phyloP scores from a whole-genome alignment of 1,140 invertebrate genomes.

The Meloidogyne floridensis region DNA sequence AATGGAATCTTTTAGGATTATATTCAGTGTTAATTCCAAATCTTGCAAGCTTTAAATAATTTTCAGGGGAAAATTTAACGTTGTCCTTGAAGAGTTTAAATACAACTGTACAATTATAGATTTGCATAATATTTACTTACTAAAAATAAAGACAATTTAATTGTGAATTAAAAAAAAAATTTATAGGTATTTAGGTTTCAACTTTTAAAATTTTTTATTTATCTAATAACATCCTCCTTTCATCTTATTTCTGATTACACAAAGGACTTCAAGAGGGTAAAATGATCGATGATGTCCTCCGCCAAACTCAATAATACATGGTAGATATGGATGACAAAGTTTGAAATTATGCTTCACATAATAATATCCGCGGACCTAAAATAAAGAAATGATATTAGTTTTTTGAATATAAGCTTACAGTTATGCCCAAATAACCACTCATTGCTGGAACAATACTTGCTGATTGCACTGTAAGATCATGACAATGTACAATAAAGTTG shows the following conservation, averaged over 20 bases:
- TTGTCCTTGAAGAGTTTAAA: neutral
- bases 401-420: neutral
- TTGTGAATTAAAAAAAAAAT: too few relatives aligned
- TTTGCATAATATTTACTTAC: neutral
- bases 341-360: too few relatives aligned
- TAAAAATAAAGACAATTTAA: neutral
- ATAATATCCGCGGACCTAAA: too few relatives aligned
- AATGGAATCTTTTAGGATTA: too few relatives aligned
- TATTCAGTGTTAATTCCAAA: too few relatives aligned
- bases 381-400: too few relatives aligned
- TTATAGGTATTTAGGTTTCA: too few relatives aligned
- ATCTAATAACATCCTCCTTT: neutral
- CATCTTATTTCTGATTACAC: neutral
- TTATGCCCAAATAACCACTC: slow-evolving; percentile 15
- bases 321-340: too few relatives aligned
- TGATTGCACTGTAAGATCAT: neutral
- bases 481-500: slow-evolving; percentile 8
- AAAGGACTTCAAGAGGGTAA: slow-evolving; percentile 6
- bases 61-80: neutral
- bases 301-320: too few relatives aligned
- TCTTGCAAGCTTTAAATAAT: neutral
- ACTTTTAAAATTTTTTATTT: too few relatives aligned
- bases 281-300: too few relatives aligned
- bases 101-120: slow-evolving; percentile 14
- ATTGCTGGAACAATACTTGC: neutral